Percentiles rank a stretch among this genome's conserved stretches.
phyloP scores from a whole-genome alignment of 1,140 invertebrate species.

The Hylyphantes graminicola region DNA sequence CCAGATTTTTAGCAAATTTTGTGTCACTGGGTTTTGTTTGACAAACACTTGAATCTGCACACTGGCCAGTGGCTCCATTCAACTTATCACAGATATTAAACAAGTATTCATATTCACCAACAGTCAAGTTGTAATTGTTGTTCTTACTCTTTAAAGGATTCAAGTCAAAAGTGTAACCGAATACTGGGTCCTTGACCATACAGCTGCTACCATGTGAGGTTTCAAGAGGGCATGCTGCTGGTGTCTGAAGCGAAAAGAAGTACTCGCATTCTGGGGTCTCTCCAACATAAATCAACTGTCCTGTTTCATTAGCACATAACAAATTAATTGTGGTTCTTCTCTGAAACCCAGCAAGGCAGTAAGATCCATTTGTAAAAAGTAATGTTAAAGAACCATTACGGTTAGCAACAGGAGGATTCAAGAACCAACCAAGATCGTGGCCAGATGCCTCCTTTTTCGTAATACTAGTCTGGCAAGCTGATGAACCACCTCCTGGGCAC shows the following conservation, averaged over 20 bases:
- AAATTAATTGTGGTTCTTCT: conserved; percentile 43
- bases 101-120: conserved; percentile 64
- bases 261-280: conserved; percentile 65
- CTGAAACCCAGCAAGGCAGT: conserved; percentile 21
- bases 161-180: conserved; percentile 66
- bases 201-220: conserved; percentile 63
- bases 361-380: conserved; percentile 42
- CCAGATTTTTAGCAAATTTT: conserved; percentile 39
- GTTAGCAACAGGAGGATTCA: conserved; percentile 11
- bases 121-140: conserved; percentile 60
- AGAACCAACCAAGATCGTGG: conserved; percentile 21
- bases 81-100: conserved; percentile 68
- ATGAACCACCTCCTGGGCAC: conserved; percentile 47
- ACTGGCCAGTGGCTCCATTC: conserved; percentile 61
- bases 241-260: conserved; percentile 66
- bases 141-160: conserved; percentile 61
- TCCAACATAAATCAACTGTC: conserved; percentile 53
- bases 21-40: conserved; percentile 61
- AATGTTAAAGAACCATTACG: conserved; percentile 30
- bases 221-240: conserved; percentile 65
- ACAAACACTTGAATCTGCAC: conserved; percentile 65
- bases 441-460: not conserved
- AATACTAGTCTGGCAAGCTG: conserved; percentile 29
- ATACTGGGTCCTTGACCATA: conserved; percentile 65
- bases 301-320: conserved; percentile 22